These are phyloP conservation scores for Urechis unicinctus DNA, from an alignment of 2,888 invertebrate genomes.

Conservation along the genomic window DNA sequence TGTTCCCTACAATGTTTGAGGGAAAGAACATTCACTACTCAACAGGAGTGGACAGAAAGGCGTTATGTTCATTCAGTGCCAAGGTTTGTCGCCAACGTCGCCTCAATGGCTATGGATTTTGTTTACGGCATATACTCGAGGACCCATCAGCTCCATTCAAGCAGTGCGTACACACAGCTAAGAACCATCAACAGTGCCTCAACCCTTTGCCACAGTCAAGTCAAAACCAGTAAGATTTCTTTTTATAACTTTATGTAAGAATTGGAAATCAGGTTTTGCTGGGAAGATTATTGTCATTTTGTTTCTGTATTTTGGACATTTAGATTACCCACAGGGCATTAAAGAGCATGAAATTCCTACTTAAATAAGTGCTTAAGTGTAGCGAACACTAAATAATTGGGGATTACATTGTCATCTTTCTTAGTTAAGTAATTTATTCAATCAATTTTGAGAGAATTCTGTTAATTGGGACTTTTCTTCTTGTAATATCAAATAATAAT, in stretches of 20 bases:
- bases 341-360: too few species aligned
- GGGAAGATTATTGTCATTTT: conserved; percentile 4
- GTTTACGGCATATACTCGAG: conserved; percentile 74
- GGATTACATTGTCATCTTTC: too few species aligned
- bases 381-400: too few species aligned
- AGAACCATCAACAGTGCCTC: conserved; percentile 51
- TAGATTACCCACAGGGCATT: too few species aligned
- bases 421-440: too few species aligned
- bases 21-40: conserved; percentile 55
- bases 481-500: too few species aligned
- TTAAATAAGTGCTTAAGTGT: too few species aligned
- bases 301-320: too few species aligned
- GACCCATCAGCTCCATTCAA: conserved; percentile 78
- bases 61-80: conserved; percentile 51
- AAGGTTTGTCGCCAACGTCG: conserved; percentile 56
- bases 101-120: conserved; percentile 69
- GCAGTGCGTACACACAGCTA: conserved; percentile 66
- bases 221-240: conserved; percentile 47
- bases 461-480: too few species aligned
- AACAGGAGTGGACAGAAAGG: conserved; percentile 52
- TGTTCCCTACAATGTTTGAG: conserved; percentile 51
- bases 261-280: conserved; percentile 14
- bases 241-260: too few species aligned
- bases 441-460: too few species aligned
- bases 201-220: conserved; percentile 53